Conservation (phyloP, 2,797 vertebrate genomes). For the Fundulus diaphanus region DNA sequence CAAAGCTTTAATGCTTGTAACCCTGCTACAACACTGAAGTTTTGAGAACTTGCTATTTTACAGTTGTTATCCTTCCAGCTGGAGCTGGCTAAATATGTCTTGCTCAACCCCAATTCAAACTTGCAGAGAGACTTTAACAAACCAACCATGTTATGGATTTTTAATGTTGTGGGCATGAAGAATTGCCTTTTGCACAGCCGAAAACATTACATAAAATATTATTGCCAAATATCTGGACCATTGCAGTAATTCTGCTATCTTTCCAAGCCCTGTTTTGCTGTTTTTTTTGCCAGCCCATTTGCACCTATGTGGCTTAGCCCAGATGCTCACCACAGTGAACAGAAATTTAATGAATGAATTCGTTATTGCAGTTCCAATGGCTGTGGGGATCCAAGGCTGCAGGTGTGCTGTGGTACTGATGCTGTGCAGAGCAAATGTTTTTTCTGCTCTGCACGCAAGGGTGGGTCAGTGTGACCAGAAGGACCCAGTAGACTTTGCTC, state of each 20-base stretch:
- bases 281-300: constrained; percentile 15
- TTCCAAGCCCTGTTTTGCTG: constrained; percentile 13
- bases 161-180: constrained; percentile 11
- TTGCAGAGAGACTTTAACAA: background rate
- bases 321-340: constrained; percentile 46
- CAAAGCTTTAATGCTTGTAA: background rate
- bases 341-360: constrained; percentile 46
- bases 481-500: constrained; percentile 43
- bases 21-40: background rate
- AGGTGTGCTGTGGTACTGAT: constrained; percentile 56
- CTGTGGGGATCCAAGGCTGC: constrained; percentile 48
- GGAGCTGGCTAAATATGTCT: background rate
- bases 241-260: background rate
- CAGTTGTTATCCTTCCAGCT: background rate
- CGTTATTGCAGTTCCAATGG: constrained; percentile 44
- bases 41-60: background rate
- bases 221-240: constrained; percentile 5
- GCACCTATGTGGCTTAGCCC: constrained; percentile 26
- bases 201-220: constrained; percentile 5
- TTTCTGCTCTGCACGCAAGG: constrained; percentile 23
- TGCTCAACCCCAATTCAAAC: background rate
- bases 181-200: background rate
- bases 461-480: constrained; percentile 57
- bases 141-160: constrained; percentile 4
- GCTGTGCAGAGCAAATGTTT: constrained; percentile 65